These are phyloP conservation scores for Lasioglossum leucozonium DNA, from an alignment of 2,888 invertebrate genomes.

Conservation along the genomic window DNA sequence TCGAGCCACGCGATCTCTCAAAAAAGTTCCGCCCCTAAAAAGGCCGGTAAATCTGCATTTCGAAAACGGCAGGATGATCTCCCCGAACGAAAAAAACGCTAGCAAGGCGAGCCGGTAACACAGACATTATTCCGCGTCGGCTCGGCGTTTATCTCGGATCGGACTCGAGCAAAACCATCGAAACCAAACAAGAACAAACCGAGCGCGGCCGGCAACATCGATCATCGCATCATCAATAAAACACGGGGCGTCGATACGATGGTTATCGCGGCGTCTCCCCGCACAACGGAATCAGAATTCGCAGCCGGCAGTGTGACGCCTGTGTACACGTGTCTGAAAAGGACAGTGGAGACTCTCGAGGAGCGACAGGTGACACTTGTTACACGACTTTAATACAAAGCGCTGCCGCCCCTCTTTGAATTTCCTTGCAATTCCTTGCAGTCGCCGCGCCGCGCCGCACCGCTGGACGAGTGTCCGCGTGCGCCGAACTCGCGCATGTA, in stretches of 20 bases:
- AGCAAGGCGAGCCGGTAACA: background rate
- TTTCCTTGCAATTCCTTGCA: conserved; percentile 45
- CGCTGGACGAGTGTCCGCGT: conserved; percentile 12
- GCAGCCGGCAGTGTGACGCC: conserved; percentile 16
- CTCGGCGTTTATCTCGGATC: conserved; percentile 4
- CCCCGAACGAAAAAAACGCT: background rate
- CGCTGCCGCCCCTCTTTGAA: conserved; percentile 54
- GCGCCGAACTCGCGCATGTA: conserved; percentile 43
- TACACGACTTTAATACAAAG: conserved; percentile 64
- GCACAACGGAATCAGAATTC: conserved; percentile 1
- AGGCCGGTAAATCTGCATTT: background rate
- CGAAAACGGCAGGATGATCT: background rate
- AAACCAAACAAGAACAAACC: background rate
- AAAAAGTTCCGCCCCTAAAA: background rate
- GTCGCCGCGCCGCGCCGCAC: conserved; percentile 24
- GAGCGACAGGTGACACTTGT: conserved; percentile 53
- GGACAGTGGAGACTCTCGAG: conserved; percentile 34
- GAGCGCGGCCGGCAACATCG: background rate
- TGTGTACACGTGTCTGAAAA: conserved; percentile 48
- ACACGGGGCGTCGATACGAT: background rate
- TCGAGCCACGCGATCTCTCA: background rate
- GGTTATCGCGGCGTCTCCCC: background rate
- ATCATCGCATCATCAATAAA: conserved; percentile 2
- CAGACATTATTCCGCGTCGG: background rate
- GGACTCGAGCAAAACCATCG: background rate